phyloP scores from a whole-genome alignment of 2,888 invertebrate species.

The Drosophila hamatofila region DNA sequence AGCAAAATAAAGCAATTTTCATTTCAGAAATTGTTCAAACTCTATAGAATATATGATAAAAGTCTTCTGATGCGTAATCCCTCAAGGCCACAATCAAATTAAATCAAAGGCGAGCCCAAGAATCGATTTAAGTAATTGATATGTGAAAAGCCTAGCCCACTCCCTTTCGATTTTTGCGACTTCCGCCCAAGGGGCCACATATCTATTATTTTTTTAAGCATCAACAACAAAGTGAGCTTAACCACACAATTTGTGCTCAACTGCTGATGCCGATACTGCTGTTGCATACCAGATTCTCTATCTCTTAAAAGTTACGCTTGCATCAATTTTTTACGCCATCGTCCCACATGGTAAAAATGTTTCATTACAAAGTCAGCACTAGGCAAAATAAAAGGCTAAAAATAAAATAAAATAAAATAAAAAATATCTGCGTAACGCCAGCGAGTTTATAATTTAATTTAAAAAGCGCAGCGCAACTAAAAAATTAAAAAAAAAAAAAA shows the following conservation, averaged over 20 bases:
- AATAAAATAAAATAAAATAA: conserved; percentile 19
- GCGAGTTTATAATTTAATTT: conserved; percentile 79
- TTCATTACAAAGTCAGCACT: conserved; percentile 59
- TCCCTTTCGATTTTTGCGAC: background rate
- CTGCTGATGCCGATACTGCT: background rate
- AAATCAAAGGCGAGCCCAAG: background rate
- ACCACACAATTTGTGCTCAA: conserved; percentile 54
- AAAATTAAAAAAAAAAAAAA: conserved; percentile 20
- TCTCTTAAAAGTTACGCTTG: conserved; percentile 39
- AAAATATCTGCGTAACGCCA: conserved; percentile 39
- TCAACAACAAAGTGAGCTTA: conserved; percentile 37
- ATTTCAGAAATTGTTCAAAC: background rate
- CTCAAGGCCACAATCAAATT: background rate
- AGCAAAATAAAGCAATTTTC: too few species aligned
- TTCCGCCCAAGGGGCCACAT: background rate
- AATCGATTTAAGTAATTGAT: conserved; percentile 7
- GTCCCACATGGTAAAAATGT: conserved; percentile 65
- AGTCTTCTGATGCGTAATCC: too few species aligned
- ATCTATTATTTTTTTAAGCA: background rate
- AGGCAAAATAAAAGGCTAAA: conserved; percentile 3
- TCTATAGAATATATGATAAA: background rate
- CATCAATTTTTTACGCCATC: conserved; percentile 64
- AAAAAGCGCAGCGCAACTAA: conserved; percentile 61
- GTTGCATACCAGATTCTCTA: conserved; percentile 2
- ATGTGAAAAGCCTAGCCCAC: background rate